Evolutionary conservation across 2,113 vertebrate genomes (phyloP), one percentile per base, ranked within the genome.

Genomic region (Callipepla californica): DNA sequence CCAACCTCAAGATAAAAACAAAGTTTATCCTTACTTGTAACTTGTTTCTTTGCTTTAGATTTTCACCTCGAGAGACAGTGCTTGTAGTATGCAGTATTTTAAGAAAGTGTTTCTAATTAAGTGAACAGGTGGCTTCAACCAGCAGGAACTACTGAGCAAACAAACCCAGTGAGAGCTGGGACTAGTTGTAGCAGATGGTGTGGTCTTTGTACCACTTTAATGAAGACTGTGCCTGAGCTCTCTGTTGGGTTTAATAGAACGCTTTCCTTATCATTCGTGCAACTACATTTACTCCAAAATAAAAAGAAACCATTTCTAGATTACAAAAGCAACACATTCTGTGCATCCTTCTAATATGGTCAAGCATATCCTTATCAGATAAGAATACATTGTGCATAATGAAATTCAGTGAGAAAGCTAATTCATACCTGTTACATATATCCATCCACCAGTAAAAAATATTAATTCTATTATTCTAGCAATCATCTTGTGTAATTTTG

Each of bases 51-150:
- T 89, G 61, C 58, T 79, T 48, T 44, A 70, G 57, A 42, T 48
- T 26, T 61, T 79, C 80, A 70, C 59, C 79, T 59, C 80, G 59
- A 87, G 92, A 87, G 69, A n/a, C 23, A 3, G 72, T 20, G 85
- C 87, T 85, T 55, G 85, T 21, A 84, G 85, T 62, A 58, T 13
- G 18, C 65, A 89, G 82, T 38, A 82, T 42, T 97, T 96, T 83
- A 90, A 83, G 94, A 83, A 91, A 32, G 62, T 76, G 87, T 58
- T 93, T 67, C 76, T 96, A 94, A 97, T 96, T 95, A 97, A 94
- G 83, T 22, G 96, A 97, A 91, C 96, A 97, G 96, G 96, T 96
- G 95, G 95, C 87, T 90, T 44, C 75, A 93, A 80, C 92, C 92
- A 97, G 89, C 87, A 93, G 74, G 89, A 97, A 89, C 89, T 53